Conservation (phyloP, 2,797 vertebrate species). For the Odontamblyopus lacepedii region DNA sequence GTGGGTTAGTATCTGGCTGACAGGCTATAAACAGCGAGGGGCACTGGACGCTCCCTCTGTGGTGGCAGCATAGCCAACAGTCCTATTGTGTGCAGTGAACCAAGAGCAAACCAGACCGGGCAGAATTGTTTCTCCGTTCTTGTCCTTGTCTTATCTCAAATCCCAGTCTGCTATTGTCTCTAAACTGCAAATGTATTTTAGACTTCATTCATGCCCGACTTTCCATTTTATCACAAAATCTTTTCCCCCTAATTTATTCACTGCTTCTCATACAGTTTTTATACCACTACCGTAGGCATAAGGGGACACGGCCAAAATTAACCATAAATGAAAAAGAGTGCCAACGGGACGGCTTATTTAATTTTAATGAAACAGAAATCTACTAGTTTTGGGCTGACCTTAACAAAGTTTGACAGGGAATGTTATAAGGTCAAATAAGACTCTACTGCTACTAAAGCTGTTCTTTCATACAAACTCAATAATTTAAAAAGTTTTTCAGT, state of each 20-base stretch:
- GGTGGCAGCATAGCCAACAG: slow-evolving; percentile 47
- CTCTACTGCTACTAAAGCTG: neutral
- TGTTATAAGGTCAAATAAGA: slow-evolving; percentile 1
- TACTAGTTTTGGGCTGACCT: neutral
- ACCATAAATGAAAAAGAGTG: slow-evolving; percentile 20
- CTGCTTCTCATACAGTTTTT: slow-evolving; percentile 10
- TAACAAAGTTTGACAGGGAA: slow-evolving; percentile 11
- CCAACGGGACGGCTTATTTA: neutral
- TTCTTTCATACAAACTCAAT: neutral
- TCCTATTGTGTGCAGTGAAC: slow-evolving; percentile 49
- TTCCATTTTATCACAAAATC: neutral
- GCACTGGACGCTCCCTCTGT: slow-evolving; percentile 36
- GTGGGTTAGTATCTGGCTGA: slow-evolving; percentile 68
- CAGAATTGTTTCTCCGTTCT: slow-evolving; percentile 48
- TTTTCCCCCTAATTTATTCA: slow-evolving; percentile 5
- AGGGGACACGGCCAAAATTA: slow-evolving; percentile 7
- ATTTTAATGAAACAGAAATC: slow-evolving; percentile 12
- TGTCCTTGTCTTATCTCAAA: slow-evolving; percentile 31
- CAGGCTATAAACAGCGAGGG: slow-evolving; percentile 61
- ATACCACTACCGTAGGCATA: neutral
- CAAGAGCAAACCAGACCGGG: slow-evolving; percentile 42
- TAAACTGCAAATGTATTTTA: slow-evolving; percentile 18
- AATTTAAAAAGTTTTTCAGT: neutral
- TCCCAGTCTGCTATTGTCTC: slow-evolving; percentile 44
- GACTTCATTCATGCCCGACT: neutral